Percentiles rank a stretch among this genome's conserved stretches.
These are phyloP conservation scores for Leucophenga varia DNA, from an alignment of 1,140 invertebrate species.

Conservation along the genomic window DNA sequence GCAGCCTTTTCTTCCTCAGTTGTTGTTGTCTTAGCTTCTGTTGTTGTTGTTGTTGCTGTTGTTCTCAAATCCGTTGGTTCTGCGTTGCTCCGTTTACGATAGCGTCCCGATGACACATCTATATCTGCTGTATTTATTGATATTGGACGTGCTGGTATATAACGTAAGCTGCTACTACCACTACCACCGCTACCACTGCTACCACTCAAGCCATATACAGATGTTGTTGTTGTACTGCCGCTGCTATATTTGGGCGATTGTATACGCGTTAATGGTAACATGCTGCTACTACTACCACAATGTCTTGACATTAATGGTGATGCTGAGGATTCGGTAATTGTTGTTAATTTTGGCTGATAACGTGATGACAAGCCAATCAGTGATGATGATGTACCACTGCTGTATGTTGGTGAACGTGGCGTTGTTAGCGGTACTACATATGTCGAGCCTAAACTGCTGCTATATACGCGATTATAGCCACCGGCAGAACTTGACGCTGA, in stretches of 20 bases:
- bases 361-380: constrained; percentile 52
- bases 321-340: constrained; percentile 70
- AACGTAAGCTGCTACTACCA: constrained; percentile 30
- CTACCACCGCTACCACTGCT: constrained; percentile 22
- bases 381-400: constrained; percentile 14
- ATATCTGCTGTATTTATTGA: constrained; percentile 80
- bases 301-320: constrained; percentile 34
- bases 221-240: constrained; percentile 19
- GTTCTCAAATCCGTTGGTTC: constrained; percentile 18
- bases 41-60: constrained; percentile 5
- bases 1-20: constrained; percentile 1
- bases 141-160: constrained; percentile 62
- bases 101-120: constrained; percentile 69
- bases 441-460: too few relatives aligned
- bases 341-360: constrained; percentile 72
- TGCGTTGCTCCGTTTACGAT: constrained; percentile 58
- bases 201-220: too few relatives aligned
- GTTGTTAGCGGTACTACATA: constrained; percentile 42
- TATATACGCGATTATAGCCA: constrained; percentile 39
- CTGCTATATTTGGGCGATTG: constrained; percentile 56
- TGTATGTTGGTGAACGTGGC: constrained; percentile 24
- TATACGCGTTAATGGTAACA: constrained; percentile 55
- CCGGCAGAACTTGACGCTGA: not conserved
- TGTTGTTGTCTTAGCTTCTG: not conserved
- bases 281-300: constrained; percentile 30